phyloP scores from a whole-genome alignment of 2,888 invertebrate genomes.

The Lumbricus terrestris region DNA sequence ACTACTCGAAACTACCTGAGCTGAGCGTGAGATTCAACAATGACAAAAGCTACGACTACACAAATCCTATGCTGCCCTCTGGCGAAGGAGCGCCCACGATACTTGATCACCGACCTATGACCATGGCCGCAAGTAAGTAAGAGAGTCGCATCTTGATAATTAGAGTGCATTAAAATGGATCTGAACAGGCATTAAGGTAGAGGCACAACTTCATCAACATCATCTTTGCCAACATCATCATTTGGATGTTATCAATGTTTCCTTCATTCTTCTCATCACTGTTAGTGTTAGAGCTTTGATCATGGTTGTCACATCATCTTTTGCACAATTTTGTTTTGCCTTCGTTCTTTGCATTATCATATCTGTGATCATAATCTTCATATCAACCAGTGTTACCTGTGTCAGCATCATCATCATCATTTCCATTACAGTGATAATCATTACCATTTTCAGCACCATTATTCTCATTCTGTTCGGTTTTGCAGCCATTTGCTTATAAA shows the following conservation, averaged over 20 bases:
- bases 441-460: background rate
- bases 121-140: background rate
- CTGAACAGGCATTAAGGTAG: background rate
- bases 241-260: background rate
- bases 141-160: background rate
- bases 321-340: background rate
- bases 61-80: slow-evolving; percentile 93
- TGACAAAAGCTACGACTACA: slow-evolving; percentile 98
- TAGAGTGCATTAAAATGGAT: background rate
- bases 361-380: too few species aligned
- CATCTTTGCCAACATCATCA: background rate
- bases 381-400: background rate
- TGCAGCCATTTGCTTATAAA: background rate
- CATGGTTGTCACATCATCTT: background rate
- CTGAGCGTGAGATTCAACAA: slow-evolving; percentile 99
- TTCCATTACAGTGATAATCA: background rate
- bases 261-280: background rate
- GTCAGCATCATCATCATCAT: background rate
- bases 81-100: slow-evolving; percentile 72
- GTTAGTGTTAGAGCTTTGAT: background rate
- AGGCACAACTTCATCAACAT: background rate
- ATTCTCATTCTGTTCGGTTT: background rate
- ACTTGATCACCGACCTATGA: background rate
- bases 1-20: slow-evolving; percentile 96
- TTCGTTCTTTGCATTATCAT: background rate